Evolutionary conservation across 2,888 invertebrate genomes (phyloP), one percentile per base, ranked within the genome.

Genomic region (Diachrysia chrysitis): DNA sequence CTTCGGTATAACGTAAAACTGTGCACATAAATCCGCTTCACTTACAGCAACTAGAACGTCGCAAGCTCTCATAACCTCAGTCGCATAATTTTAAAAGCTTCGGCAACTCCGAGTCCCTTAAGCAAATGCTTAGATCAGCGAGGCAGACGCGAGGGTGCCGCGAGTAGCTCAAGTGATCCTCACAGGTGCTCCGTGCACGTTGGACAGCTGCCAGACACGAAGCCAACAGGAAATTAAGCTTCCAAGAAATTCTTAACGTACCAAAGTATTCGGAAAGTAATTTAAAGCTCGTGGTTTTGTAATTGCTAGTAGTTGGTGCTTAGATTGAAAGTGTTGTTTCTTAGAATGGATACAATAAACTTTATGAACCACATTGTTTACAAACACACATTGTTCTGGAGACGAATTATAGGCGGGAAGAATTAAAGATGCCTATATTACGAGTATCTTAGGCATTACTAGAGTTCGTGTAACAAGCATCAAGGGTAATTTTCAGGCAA

Each of bases 161-260:
- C 16, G 60, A 71, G 25, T 68, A 66, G 58, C 65, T 62, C 19
- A 55, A 78, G 73, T 63, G 73, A 54, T 63, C 35, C 68, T 75
- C 61, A 42, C 81, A 78, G 81, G 81, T 75, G 79, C 66, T 56
- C 51, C 37, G 25, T 25, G 25, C 25, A 23, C 57, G n/a, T 71
- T 81, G 81, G 79, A 75, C 46, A 46, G 29, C 32, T 53, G 81
- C 81, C 79, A 79, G 65, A 23, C 66, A 37, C 53, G 23, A 21
- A 55, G 71, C 66, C 71, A 61, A 63, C 70, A 81, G 72, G 72
- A 78, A 79, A 59, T 65, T 63, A 71, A 70, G 66, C 51, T 67
- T 65, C 63, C 59, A 54, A 64, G 73, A 71, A 66, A 61, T 66
- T 66, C 66, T 58, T 46, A 46, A 65, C 57, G 56, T 57, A 61